phyloP scores from a whole-genome alignment of 1,140 invertebrate species.

The Platyura marginata region DNA sequence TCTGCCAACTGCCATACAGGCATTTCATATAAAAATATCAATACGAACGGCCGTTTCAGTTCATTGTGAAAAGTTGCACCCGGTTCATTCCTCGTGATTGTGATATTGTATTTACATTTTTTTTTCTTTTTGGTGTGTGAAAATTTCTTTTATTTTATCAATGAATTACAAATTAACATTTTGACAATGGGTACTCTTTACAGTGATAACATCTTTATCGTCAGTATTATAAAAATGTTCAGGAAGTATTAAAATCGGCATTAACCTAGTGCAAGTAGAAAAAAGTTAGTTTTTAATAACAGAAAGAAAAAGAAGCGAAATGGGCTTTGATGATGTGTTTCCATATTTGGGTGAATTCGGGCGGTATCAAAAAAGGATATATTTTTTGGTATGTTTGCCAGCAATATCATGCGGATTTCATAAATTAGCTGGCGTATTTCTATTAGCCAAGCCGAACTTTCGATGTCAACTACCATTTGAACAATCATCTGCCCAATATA shows the following conservation, averaged over 20 bases:
- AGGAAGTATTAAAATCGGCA: not conserved
- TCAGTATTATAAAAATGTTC: too few species aligned
- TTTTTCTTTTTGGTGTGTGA: too few species aligned
- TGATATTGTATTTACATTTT: too few species aligned
- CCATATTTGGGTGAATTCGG: conserved; percentile 52
- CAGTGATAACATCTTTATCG: too few species aligned
- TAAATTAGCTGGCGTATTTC: conserved; percentile 54
- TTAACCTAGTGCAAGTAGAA: not conserved
- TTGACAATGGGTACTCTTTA: too few species aligned
- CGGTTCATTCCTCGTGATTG: too few species aligned
- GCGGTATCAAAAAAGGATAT: conserved; percentile 48
- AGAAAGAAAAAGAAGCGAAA: conserved; percentile 14
- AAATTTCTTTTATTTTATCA: too few species aligned
- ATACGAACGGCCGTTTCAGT: too few species aligned
- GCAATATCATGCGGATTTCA: conserved; percentile 57
- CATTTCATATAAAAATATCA: too few species aligned
- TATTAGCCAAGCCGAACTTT: conserved; percentile 40
- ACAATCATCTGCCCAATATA: conserved; percentile 28
- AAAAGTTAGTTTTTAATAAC: not conserved
- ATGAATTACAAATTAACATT: too few species aligned
- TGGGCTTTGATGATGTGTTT: conserved; percentile 58
- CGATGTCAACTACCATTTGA: conserved; percentile 42
- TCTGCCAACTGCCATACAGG: too few species aligned
- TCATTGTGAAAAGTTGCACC: too few species aligned
- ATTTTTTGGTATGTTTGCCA: conserved; percentile 48